Conservation (phyloP, 2,797 vertebrate species). For the Delichon dasypus region DNA sequence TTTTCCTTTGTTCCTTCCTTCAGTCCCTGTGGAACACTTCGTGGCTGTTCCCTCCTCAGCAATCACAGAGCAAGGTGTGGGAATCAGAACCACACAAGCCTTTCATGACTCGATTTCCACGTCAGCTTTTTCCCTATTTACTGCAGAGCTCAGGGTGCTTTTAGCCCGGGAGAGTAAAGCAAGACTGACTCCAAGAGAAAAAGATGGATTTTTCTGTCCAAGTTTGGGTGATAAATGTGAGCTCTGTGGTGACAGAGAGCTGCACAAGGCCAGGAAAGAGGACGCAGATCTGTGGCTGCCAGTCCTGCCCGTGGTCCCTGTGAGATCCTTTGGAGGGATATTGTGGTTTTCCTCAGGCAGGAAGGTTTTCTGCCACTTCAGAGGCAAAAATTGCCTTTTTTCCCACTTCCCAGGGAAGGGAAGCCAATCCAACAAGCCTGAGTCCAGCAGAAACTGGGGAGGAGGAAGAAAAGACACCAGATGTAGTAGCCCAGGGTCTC, state of each 20-base stretch:
- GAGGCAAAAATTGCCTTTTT: background rate
- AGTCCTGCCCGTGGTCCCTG: background rate
- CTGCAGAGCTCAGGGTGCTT: background rate
- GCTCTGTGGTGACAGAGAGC: background rate
- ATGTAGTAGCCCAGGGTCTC: background rate
- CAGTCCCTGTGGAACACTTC: background rate
- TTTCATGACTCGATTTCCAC: background rate
- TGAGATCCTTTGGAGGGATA: rapidly evolving
- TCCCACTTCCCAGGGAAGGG: background rate
- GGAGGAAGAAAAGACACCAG: background rate
- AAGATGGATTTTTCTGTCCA: background rate
- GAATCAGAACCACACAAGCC: background rate
- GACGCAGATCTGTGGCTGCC: background rate
- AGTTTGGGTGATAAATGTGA: background rate
- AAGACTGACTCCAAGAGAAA: background rate
- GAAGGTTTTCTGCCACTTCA: background rate
- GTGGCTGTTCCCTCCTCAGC: background rate
- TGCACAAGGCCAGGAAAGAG: background rate
- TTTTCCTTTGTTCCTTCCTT: background rate
- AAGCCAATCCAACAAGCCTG: background rate
- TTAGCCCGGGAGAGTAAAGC: background rate
- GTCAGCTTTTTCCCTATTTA: background rate
- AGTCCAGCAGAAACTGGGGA: background rate
- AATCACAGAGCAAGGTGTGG: background rate
- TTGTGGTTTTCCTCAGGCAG: background rate